Evolutionary conservation across 1,140 invertebrate species (phyloP).

Genomic region (Bombus affinis): DNA sequence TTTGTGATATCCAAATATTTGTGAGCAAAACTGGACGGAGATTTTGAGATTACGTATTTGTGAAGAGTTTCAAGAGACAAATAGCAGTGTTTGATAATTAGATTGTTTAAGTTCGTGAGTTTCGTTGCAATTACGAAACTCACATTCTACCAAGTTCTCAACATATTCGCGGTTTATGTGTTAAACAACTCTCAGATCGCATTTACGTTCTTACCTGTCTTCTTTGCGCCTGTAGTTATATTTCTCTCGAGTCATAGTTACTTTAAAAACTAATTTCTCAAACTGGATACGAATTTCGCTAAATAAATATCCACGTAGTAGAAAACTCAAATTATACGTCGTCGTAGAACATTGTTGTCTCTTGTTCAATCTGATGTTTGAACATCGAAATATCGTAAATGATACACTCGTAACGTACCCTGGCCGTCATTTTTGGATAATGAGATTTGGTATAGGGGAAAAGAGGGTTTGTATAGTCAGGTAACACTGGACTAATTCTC

Average conservation of each 20-base stretch:
- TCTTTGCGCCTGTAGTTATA: background rate
- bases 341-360: background rate
- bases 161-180: background rate
- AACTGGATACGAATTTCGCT: background rate
- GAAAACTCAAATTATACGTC: too few species aligned
- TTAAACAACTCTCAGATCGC: background rate
- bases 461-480: slow-evolving; percentile 18
- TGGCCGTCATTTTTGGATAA: slow-evolving; percentile 6
- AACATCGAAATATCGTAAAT: background rate
- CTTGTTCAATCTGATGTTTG: background rate
- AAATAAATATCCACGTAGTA: background rate
- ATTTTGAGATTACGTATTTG: background rate
- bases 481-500: slow-evolving; percentile 38
- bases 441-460: slow-evolving; percentile 6
- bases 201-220: background rate
- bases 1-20: background rate
- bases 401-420: background rate
- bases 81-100: background rate
- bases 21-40: background rate
- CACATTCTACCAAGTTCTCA: background rate
- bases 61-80: background rate
- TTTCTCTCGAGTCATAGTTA: background rate
- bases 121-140: background rate
- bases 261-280: background rate
- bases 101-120: background rate